Evolutionary conservation across 2,888 invertebrate species (phyloP).

Genomic region (Euphydryas editha): DNA sequence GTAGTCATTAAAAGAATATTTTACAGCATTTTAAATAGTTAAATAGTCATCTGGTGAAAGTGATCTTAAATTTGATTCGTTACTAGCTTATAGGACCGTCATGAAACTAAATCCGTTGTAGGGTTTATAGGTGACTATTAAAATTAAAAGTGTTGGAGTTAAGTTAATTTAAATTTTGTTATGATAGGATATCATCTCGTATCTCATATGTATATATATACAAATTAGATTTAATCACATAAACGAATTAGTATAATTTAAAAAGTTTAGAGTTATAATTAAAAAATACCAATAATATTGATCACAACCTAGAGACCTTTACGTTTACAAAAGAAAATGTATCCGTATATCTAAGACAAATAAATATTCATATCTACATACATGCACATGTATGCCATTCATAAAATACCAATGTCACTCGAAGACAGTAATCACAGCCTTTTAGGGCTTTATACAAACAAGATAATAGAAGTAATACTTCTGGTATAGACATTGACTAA

Average conservation of each 20-base stretch:
- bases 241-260: too few relatives aligned
- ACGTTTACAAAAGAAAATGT: not conserved
- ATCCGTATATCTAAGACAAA: not conserved
- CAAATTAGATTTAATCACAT: not conserved
- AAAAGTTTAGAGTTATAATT: too few relatives aligned
- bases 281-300: not conserved
- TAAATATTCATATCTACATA: not conserved
- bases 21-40: slow-evolving; percentile 81
- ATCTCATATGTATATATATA: not conserved
- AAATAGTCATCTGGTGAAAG: slow-evolving; percentile 81
- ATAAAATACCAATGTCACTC: slow-evolving; percentile 1
- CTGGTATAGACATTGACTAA: not conserved
- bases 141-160: slow-evolving; percentile 19
- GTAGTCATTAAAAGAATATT: slow-evolving; percentile 79
- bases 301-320: not conserved
- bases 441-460: not conserved
- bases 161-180: not conserved
- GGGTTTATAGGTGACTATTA: slow-evolving; percentile 34
- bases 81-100: slow-evolving; percentile 55
- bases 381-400: not conserved
- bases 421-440: not conserved
- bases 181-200: not conserved
- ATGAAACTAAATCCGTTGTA: slow-evolving; percentile 68
- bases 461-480: not conserved
- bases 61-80: slow-evolving; percentile 74